Conservation (phyloP, 2,113 vertebrate species). For the Archocentrus centrarchus region DNA sequence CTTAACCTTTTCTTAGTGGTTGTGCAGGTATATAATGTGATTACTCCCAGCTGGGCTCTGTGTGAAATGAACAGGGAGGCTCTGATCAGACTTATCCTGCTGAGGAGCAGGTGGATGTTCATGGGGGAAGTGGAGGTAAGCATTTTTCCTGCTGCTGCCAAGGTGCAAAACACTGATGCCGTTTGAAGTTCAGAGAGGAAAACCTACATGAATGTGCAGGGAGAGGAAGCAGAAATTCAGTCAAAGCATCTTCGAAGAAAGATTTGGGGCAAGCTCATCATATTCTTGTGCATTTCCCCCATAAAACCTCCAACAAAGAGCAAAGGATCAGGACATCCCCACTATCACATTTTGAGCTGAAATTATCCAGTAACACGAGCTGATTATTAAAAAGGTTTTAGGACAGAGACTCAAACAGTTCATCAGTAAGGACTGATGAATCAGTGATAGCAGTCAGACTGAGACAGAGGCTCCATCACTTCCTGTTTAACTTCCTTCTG, state of each 20-base stretch:
- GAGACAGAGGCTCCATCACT: background rate
- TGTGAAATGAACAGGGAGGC: slow-evolving; percentile 19
- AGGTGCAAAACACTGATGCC: background rate
- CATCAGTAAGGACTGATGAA: background rate
- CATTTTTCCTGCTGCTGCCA: slow-evolving; percentile 8
- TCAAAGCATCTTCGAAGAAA: background rate
- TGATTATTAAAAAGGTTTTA: too few relatives aligned
- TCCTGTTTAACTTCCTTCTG: background rate
- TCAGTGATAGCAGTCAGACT: background rate
- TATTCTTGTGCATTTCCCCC: background rate
- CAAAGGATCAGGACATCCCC: background rate
- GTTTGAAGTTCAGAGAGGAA: slow-evolving; percentile 31
- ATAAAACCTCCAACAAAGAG: background rate
- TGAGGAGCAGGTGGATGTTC: slow-evolving; percentile 13
- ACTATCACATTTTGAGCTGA: background rate
- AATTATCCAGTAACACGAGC: background rate
- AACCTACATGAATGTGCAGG: slow-evolving; percentile 14
- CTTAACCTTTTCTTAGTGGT: slow-evolving; percentile 33
- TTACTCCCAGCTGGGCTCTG: slow-evolving; percentile 14
- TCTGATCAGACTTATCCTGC: background rate
- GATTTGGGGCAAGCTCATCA: too few relatives aligned
- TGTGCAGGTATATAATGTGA: slow-evolving; percentile 46
- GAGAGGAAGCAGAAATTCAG: background rate
- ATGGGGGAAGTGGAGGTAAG: slow-evolving; percentile 7
- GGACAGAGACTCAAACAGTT: background rate